Conservation (phyloP, 2,113 vertebrate genomes). For the Sitta europaea region DNA sequence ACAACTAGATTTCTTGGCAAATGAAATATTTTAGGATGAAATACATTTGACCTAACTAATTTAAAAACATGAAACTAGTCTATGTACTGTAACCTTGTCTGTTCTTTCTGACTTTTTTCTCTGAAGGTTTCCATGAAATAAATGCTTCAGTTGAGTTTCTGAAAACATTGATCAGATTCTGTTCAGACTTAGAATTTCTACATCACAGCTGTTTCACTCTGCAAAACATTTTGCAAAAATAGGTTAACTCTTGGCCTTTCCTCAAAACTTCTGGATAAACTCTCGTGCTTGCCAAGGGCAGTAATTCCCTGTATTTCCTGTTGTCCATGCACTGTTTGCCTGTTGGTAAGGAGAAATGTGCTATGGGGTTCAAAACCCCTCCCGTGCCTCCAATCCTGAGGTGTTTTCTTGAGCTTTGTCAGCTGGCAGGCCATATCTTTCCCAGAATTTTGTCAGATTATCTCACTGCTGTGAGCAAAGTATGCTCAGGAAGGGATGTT, state of each 20-base stretch:
- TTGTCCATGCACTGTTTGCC: not conserved
- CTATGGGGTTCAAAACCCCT: not conserved
- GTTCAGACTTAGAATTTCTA: not conserved
- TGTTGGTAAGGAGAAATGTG: not conserved
- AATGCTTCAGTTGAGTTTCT: not conserved
- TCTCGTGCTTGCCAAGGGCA: not conserved
- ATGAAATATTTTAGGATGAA: not conserved
- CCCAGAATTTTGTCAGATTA: not conserved
- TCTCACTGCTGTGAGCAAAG: not conserved
- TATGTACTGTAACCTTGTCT: not conserved
- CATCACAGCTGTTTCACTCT: not conserved
- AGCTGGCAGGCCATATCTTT: not conserved
- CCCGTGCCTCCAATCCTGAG: not conserved
- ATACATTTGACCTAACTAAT: not conserved
- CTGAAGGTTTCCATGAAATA: not conserved
- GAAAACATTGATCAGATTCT: not conserved
- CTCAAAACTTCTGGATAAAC: not conserved
- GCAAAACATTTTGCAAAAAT: not conserved
- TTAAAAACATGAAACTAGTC: not conserved
- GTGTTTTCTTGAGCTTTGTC: not conserved
- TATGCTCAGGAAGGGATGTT: not conserved
- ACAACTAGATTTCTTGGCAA: not conserved
- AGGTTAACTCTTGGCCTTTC: not conserved
- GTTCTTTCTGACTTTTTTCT: not conserved
- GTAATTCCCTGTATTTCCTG: not conserved